Percentiles rank a stretch among this genome's conserved stretches.
phyloP scores from a whole-genome alignment of 2,113 vertebrate genomes.

The Zeus faber region DNA sequence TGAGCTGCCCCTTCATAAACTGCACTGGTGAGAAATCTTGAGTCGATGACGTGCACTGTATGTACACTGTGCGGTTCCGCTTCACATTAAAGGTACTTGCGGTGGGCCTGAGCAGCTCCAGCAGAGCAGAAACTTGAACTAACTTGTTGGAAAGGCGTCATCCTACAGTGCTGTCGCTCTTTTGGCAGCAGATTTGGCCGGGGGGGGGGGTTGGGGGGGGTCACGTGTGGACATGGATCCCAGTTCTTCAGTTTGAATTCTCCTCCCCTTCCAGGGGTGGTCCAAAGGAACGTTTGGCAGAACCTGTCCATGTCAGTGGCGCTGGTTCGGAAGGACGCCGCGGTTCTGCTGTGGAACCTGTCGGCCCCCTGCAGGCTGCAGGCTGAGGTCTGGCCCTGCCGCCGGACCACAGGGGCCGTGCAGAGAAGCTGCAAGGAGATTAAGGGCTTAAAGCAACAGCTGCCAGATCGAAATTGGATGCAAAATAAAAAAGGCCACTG shows the following conservation, averaged over 20 bases:
- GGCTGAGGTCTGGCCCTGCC: slow-evolving; percentile 66
- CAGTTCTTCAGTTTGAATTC: background rate
- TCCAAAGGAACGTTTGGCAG: slow-evolving; percentile 41
- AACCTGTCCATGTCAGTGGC: slow-evolving; percentile 50
- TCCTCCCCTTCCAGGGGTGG: slow-evolving; percentile 28
- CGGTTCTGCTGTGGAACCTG: slow-evolving; percentile 64
- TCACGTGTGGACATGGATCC: background rate
- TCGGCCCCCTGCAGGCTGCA: slow-evolving; percentile 69
- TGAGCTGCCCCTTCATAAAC: slow-evolving; percentile 60
- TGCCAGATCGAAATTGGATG: slow-evolving; percentile 31
- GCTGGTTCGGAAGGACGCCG: slow-evolving; percentile 11
- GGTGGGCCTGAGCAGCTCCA: too few relatives aligned
- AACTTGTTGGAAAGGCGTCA: too few relatives aligned
- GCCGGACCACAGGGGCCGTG: background rate
- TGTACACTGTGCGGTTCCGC: too few relatives aligned
- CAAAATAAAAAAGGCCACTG: slow-evolving; percentile 49
- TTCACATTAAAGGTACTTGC: too few relatives aligned
- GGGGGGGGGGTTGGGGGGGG: background rate
- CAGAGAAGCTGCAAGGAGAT: slow-evolving; percentile 39
- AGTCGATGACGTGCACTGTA: background rate
- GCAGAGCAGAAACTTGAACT: too few relatives aligned
- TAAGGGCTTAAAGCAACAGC: slow-evolving; percentile 30
- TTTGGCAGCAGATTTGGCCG: background rate
- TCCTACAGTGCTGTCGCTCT: background rate
- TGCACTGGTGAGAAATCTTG: slow-evolving; percentile 17